Percentiles rank a stretch among this genome's conserved stretches.
phyloP scores from a whole-genome alignment of 2,113 vertebrate genomes.

The Butorides virescens region DNA sequence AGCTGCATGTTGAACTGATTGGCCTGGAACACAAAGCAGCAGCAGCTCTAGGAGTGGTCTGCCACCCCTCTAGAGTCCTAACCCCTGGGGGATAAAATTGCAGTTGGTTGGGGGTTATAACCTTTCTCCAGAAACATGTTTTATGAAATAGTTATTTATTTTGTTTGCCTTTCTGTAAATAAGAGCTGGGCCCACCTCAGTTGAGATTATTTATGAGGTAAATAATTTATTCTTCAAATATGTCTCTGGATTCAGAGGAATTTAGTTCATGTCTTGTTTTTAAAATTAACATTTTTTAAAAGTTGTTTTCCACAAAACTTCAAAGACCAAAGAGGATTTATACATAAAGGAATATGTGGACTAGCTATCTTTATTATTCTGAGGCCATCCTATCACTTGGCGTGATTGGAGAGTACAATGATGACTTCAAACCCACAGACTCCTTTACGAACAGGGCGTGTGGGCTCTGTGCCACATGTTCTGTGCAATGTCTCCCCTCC shows the following conservation, averaged over 20 bases:
- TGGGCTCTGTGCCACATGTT: not conserved
- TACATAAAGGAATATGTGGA: not conserved
- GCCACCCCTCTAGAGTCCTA: not conserved
- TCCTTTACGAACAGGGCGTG: not conserved
- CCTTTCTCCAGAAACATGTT: not conserved
- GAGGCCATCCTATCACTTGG: not conserved
- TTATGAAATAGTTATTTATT: not conserved
- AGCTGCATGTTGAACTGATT: not conserved
- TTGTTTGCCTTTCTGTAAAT: not conserved
- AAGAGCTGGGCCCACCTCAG: not conserved
- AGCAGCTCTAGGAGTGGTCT: not conserved
- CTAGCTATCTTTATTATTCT: not conserved
- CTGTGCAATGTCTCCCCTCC: not conserved
- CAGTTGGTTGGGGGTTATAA: not conserved
- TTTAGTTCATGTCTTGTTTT: not conserved
- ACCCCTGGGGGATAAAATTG: not conserved
- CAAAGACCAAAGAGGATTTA: not conserved
- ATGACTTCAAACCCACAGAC: too few species aligned
- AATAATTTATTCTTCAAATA: not conserved
- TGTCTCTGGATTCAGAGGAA: not conserved
- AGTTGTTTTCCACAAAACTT: not conserved
- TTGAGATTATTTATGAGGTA: not conserved
- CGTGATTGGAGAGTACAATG: fast-evolving
- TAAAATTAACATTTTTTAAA: not conserved
- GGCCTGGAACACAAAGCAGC: not conserved